Base-by-base conservation (phyloP, 2,113 vertebrate species). In the Ptychochromis oligacanthus region DNA sequence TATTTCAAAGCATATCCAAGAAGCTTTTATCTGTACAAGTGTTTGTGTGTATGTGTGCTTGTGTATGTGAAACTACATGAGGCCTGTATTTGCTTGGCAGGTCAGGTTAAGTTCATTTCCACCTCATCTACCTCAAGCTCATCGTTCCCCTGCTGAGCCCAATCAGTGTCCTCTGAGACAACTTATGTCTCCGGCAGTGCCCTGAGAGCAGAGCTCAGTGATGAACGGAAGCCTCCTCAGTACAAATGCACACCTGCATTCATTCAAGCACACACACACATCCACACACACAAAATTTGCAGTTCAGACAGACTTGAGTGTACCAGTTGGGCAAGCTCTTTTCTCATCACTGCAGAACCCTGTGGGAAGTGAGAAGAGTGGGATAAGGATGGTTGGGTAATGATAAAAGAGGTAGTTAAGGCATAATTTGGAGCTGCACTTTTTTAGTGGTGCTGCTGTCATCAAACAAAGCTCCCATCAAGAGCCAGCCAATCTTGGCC, bases 61-160 rank as follows among this genome's bases (percentile, higher is more conserved):
- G 26, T 76, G 76, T 34, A 11, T 36, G 14, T 52, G 40, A 72
- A 64, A 58, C 70, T 31, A 54, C 20, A 7, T 1, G 6, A 58
- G 17, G 0, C 15, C 36, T 74, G 75, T 67, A n/a, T n/a, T 46
- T 85, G 56, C 59, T 60, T 49, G 18, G 56, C 85, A 77, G 89
- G 85, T 93, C 84, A 90, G 84, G 79, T 90, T 90, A 87, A 85
- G 92, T 92, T 93, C 88, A 88, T 92, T 94, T 93, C 88, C 84
- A 87, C 88, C 88, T 90, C 91, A 91, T 94, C 89, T 87, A 87
- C 77, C 85, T 88, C 80, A 12, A 88, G 82, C 83, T 93, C 88
- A 80, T 80, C n/a, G 64, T 61, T n/a, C 67, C 72, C 93, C 94
- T 3, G 64, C 91, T 76, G 89, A 90, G 92, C 93, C 67, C 91